Base-by-base conservation (phyloP, 2,888 invertebrate genomes). In the Mechanitis mazaeus region DNA sequence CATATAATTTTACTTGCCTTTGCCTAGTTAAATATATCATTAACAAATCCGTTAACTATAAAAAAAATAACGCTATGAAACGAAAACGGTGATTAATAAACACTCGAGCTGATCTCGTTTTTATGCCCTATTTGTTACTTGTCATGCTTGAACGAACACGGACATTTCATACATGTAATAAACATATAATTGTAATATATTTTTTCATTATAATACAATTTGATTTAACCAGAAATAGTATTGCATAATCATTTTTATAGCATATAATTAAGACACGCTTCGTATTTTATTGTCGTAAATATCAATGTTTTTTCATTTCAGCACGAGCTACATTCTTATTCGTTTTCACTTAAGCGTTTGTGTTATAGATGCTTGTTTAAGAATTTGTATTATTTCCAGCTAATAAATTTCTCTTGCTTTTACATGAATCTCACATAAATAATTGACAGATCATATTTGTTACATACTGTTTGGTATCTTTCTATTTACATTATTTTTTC, bases 81-180 rank as follows among this genome's bases (percentile, higher is more conserved):
- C 9, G 6, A 1, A 35, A 35, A 35, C 35, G 35, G 35, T 35
- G 6, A 35, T 35, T 6, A 9, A 42, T 42, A 11, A 78, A 75
- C 75, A 75, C 73, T 80, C 77, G 76, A 75, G 72, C 68, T 69
- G 81, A 71, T 65, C 77, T 72, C 69, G 77, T 81, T 81, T 79
- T 73, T 71, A 71, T 82, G 82, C 78, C 74, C 85, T 81, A 81
- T 84, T 85, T 84, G 85, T 79, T 83, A 79, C 67, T 58, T 66
- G 75, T 71, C 78, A 83, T 82, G 85, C 83, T 81, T 81, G 74
- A 78, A 71, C 70, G 73, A 46, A 53, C 53, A 53, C 54, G 9
- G 42, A 42, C 9, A 42, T 2, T 9, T 42, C 6, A 11, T 9
- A 9, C 9, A 42, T 42, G 7, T 42, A 11, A 42, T 35, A 35